phyloP scores from a whole-genome alignment of 1,140 invertebrate genomes.

The Pinna nobilis region DNA sequence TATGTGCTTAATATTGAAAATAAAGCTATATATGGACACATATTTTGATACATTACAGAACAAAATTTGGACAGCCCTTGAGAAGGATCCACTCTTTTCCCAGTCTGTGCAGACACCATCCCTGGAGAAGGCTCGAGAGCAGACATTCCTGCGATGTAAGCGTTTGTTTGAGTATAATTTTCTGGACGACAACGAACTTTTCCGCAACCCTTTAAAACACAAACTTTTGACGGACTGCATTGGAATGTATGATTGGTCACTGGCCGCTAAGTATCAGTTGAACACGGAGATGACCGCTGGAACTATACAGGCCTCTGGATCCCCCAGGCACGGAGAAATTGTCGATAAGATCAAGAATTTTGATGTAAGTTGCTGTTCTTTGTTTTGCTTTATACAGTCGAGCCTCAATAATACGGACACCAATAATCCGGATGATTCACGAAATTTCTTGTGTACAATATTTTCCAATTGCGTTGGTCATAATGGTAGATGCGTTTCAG shows the following conservation, averaged over 20 bases:
- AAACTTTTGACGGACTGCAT: slow-evolving; percentile 75
- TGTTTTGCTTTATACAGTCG: neutral
- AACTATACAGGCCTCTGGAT: slow-evolving; percentile 77
- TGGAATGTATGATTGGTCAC: slow-evolving; percentile 83
- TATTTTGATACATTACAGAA: slow-evolving; percentile 78
- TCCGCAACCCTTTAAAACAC: slow-evolving; percentile 73
- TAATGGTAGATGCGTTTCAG: no score
- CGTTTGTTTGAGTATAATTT: slow-evolving; percentile 81
- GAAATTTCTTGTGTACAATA: neutral
- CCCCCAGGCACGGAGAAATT: slow-evolving; percentile 84
- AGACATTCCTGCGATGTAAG: slow-evolving; percentile 80
- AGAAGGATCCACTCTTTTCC: slow-evolving; percentile 88
- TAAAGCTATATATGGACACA: neutral
- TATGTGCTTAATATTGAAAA: no score
- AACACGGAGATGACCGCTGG: slow-evolving; percentile 65
- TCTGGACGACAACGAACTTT: slow-evolving; percentile 78
- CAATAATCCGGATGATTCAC: no score
- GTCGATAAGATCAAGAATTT: slow-evolving; percentile 82
- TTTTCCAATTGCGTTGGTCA: no score
- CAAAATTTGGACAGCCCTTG: slow-evolving; percentile 86
- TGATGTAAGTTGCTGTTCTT: slow-evolving; percentile 54
- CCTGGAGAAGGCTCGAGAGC: slow-evolving; percentile 82
- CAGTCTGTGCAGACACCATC: slow-evolving; percentile 77
- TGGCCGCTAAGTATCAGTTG: slow-evolving; percentile 80
- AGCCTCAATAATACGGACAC: no score